Evolutionary conservation across 1,140 invertebrate genomes (phyloP).

Genomic region (Hyles euphorbiae): DNA sequence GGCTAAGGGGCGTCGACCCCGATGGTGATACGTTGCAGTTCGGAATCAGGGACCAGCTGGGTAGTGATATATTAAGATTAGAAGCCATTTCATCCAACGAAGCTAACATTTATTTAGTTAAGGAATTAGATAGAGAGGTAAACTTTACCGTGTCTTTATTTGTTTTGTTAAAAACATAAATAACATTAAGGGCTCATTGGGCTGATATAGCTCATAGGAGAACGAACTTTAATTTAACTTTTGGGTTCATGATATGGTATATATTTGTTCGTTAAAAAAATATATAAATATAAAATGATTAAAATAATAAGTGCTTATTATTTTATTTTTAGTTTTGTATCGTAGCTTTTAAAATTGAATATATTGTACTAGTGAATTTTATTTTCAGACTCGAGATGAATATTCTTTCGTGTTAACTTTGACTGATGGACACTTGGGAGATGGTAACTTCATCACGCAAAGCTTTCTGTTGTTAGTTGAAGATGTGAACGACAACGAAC

Average conservation of each 20-base stretch:
- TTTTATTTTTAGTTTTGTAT: no score
- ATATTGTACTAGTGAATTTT: background rate
- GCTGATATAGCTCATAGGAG: no score
- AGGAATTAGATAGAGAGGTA: conserved; percentile 93
- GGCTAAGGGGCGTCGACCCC: conserved; percentile 86
- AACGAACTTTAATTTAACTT: no score
- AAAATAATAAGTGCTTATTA: no score
- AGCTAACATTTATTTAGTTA: conserved; percentile 91
- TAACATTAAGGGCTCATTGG: no score
- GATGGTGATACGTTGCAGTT: conserved; percentile 91
- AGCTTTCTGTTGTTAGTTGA: conserved; percentile 91
- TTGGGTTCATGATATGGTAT: no score
- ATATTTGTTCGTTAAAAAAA: no score
- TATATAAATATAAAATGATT: no score
- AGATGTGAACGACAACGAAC: conserved; percentile 94
- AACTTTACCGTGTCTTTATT: conserved; percentile 20
- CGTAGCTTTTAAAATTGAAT: no score
- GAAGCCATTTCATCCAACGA: conserved; percentile 87
- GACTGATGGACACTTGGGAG: conserved; percentile 90
- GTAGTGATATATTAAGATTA: conserved; percentile 89
- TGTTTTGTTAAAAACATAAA: no score
- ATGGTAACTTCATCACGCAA: conserved; percentile 93
- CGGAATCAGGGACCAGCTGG: conserved; percentile 85
- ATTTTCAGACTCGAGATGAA: conserved; percentile 85
- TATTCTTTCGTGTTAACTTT: conserved; percentile 92